phyloP scores from a whole-genome alignment of 2,888 invertebrate species.

The Xiphydria camelus region DNA sequence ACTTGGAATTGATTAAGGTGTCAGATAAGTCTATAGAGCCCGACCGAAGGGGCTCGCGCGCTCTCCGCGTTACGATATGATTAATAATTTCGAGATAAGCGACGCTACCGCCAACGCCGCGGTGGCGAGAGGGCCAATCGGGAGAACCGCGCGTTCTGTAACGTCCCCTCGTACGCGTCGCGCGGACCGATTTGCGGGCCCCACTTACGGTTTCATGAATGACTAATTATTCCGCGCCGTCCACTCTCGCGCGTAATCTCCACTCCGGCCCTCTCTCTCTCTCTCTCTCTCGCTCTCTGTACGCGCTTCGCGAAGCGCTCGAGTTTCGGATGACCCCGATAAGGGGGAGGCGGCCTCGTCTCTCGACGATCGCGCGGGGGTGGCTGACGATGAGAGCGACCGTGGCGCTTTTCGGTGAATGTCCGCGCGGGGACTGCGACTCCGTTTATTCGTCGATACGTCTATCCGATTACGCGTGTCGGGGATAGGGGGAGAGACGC shows the following conservation, averaged over 20 bases:
- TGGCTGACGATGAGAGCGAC: too few relatives aligned
- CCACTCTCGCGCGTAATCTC: slow-evolving; percentile 20
- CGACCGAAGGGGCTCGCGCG: slow-evolving; percentile 22
- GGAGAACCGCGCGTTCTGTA: slow-evolving; percentile 30
- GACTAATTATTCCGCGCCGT: slow-evolving; percentile 49
- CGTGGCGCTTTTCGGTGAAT: too few relatives aligned
- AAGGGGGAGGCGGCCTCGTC: too few relatives aligned
- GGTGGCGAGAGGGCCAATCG: slow-evolving; percentile 35
- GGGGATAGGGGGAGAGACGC: too few relatives aligned
- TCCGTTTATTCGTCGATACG: too few relatives aligned
- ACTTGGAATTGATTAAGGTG: slow-evolving; percentile 56
- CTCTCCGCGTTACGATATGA: slow-evolving; percentile 48
- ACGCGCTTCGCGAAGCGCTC: not conserved
- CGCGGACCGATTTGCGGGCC: slow-evolving; percentile 46
- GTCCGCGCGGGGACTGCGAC: too few relatives aligned
- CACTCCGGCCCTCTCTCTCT: not conserved
- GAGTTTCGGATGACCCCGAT: not conserved
- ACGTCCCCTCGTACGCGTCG: slow-evolving; percentile 33
- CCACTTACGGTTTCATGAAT: slow-evolving; percentile 54
- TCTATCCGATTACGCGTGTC: too few relatives aligned
- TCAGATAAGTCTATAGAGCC: slow-evolving; percentile 56
- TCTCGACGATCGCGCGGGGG: too few relatives aligned
- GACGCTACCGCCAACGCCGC: not conserved
- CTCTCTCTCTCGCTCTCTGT: not conserved
- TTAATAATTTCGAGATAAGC: slow-evolving; percentile 56